Base-by-base conservation (phyloP, 2,113 vertebrate species). In the Tragulus kanchil region DNA sequence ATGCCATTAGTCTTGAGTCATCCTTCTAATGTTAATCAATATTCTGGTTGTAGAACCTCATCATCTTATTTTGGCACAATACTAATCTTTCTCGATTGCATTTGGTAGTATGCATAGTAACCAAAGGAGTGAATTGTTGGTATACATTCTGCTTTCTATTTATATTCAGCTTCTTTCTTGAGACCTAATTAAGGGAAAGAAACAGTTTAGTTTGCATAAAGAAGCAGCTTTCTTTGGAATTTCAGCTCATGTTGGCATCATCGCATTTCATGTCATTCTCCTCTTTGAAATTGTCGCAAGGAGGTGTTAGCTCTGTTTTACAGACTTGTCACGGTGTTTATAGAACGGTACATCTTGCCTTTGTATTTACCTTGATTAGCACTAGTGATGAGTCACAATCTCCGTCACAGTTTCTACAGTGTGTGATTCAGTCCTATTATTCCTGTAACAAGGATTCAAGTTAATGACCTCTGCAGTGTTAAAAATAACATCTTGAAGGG, bases 371-470 rank as follows among this genome's bases (percentile, higher is more conserved):
- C 79, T 96, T 96, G 94, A 97, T 96, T 77, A 96, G 73, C 85
- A 56, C 69, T 67, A 61, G 12, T 2, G 71, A 77, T 97, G 98
- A 96, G 97, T 97, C 95, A 96, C 89, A 89, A 89, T 73, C 61
- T 87, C 89, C 31, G 56, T 93, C 95, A 94, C 77, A 19, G n/a
- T 93, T 93, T 97, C 89, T 92, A 36, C 77, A 65, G 89, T 78
- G 86, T 69, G 14, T 97, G 98, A 97, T 78, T 98, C 97, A 96
- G 36, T 62, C 48, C 85, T 84, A 77, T 97, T 97, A 95, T 95
- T 95, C 86, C 96, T 75, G 69, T 95, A 92, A 96, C 42, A n/a
- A 85, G 90, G 96, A 97, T 78, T 82, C 64, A 36, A 86, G 62
- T 87, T 91, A 95, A 97, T 91, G 95, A 95, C 67, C n/a, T 65